Base-by-base conservation (phyloP, 2,888 invertebrate genomes). In the Geotrupes spiniger region DNA sequence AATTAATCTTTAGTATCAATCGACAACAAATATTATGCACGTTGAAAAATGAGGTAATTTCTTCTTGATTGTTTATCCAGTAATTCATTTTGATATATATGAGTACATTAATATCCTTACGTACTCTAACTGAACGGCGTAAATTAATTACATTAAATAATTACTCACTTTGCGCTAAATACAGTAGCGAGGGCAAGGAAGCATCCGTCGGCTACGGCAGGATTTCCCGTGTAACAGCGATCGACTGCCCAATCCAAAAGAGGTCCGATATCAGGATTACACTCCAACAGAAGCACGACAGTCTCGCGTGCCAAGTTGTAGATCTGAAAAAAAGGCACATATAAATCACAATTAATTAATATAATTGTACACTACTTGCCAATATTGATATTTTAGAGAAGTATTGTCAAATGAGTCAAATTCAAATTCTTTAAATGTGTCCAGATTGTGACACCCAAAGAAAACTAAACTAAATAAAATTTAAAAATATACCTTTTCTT, bases 211-310 rank as follows among this genome's bases (percentile, higher is more conserved):
- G 97, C 95, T 28, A 97, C 92, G 56, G 89, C 84, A 1, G 89
- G 85, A 4, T 86, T 75, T 4, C 94, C 94, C 0, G 95, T 98
- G 73, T 94, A 99, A 73, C 99, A 99, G 47, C 94, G 85, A 76
- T 97, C 95, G 39, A 99, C 94, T 1, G 95, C 89, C 98, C 98
- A 99, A 74, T 99, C 99, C 36, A 99, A 76, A 42, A 99, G 76
- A 3, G 89, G 83, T 0, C 92, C 90, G 58, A 90, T 88, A 70
- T 95, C 95, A 0, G 94, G 90, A 75, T 96, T 99, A 65, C 92
- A 92, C 73, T 99, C 97, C 56, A 99, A 75, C 36, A 99, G 76
- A 36, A 96, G 77, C 1, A 97, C 91, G 16, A 97, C 89, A 0
- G 96, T 96, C 73, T 97, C 95, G 36, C 94, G 87, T 0, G 91